Base-by-base conservation (phyloP, 2,888 invertebrate genomes). In the Camponotus fellah region DNA sequence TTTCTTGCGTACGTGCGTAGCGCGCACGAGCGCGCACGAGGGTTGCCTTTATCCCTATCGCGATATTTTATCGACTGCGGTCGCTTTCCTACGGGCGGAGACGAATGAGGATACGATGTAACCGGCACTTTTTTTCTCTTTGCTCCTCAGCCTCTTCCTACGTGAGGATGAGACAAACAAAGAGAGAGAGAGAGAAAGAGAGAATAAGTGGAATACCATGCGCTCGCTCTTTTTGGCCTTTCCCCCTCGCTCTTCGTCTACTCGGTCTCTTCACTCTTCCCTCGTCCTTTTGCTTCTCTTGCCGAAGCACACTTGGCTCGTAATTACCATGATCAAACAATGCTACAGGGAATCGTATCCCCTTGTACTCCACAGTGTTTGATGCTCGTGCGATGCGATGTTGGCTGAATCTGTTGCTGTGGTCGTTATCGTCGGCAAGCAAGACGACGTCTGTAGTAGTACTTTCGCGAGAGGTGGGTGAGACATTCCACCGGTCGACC, bases 281-380 rank as follows among this genome's bases (percentile, higher is more conserved):
- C 81, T 86, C 84, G 82, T 75, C 37, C 68, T 84, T 86, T 86
- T 88, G 84, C 88, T 87, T 84, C 82, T 87, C 82, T 88, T 87
- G 87, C 66, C 71, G 34, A 40, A 82, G 81, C 87, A 46, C 46
- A 86, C 85, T 82, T 81, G 82, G 46, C 84, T 89, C 89, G 92
- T 92, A 93, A 94, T 94, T 93, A 93, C 92, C 92, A 88, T 92
- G 92, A 91, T 92, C 92, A 92, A 93, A 93, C 92, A 93, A 93
- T 92, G 90, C 90, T 88, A 86, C 84, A 82, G 85, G 72, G 90
- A 91, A 75, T 86, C 79, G 86, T 84, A 85, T 82, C 85, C n/a
- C 17, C 72, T 74, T 26, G 81, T 85, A 76, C 69, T 64, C 53
- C 62, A 12, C 34, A 17, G 12, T 66, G 40, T 53, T 32, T 17